Percentiles rank a stretch among this genome's conserved stretches.
Conservation (phyloP, 2,113 vertebrate genomes). For the Platysteira castanea region DNA sequence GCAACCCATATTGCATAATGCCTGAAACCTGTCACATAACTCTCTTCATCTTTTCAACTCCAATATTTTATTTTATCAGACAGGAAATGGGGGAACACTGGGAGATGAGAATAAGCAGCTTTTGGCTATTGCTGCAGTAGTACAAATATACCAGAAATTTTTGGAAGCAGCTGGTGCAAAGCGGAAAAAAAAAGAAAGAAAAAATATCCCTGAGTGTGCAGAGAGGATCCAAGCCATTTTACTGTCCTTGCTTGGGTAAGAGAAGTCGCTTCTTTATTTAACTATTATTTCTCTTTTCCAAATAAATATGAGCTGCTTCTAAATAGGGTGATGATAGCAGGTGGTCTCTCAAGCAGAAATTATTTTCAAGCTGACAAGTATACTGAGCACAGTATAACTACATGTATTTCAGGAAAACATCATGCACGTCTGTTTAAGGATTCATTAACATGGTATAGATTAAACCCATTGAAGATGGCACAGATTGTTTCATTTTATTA, state of each 20-base stretch:
- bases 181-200: too few species aligned
- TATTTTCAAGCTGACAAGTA: constrained; percentile 56
- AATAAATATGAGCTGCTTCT: constrained; percentile 47
- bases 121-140: background rate
- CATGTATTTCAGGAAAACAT: constrained; percentile 54
- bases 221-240: background rate
- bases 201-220: background rate
- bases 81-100: background rate
- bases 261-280: constrained; percentile 26
- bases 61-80: constrained; percentile 14
- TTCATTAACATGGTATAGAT: constrained; percentile 72
- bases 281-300: constrained; percentile 44
- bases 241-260: constrained; percentile 1
- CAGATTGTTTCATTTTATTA: constrained; percentile 75
- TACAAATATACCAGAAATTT: background rate
- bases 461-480: constrained; percentile 67
- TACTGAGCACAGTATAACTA: constrained; percentile 17
- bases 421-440: constrained; percentile 66
- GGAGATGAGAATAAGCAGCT: background rate
- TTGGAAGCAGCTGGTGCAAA: background rate
- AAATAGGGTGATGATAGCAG: constrained; percentile 43
- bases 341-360: constrained; percentile 60
- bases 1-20: background rate
- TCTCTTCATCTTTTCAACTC: constrained; percentile 29
- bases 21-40: background rate